Evolutionary conservation across 2,888 invertebrate genomes (phyloP).

Genomic region (Eupithecia abbreviata): DNA sequence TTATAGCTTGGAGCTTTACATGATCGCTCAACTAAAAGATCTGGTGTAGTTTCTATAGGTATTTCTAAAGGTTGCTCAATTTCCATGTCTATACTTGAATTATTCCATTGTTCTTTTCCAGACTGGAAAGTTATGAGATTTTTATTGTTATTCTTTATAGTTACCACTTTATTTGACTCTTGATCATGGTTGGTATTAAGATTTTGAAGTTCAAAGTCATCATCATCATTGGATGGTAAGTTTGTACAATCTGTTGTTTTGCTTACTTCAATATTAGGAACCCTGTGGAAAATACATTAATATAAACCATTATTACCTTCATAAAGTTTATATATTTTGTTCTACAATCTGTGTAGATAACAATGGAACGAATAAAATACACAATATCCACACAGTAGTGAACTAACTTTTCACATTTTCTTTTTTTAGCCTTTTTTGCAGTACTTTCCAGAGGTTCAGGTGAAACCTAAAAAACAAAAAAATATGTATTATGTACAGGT

Average conservation of each 20-base stretch:
- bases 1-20: slow-evolving; percentile 14
- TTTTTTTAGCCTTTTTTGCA: background rate
- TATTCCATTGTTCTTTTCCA: background rate
- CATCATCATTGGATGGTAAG: background rate
- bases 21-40: background rate
- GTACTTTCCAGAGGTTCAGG: background rate
- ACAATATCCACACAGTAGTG: background rate
- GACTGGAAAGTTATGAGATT: background rate
- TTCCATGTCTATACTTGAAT: background rate
- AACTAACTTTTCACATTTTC: slow-evolving; percentile 10
- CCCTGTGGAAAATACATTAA: background rate
- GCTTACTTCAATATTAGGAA: background rate
- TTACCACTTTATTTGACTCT: background rate
- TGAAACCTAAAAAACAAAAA: background rate
- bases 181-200: background rate
- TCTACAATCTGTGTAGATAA: background rate
- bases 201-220: background rate
- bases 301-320: background rate
- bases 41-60: background rate
- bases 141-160: background rate
- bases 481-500: no score
- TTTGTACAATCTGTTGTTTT: background rate
- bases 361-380: background rate
- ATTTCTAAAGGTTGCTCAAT: background rate
- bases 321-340: background rate